Percentiles rank a stretch among this genome's conserved stretches.
Conservation (phyloP, 2,888 invertebrate genomes). For the Luperina testacea region DNA sequence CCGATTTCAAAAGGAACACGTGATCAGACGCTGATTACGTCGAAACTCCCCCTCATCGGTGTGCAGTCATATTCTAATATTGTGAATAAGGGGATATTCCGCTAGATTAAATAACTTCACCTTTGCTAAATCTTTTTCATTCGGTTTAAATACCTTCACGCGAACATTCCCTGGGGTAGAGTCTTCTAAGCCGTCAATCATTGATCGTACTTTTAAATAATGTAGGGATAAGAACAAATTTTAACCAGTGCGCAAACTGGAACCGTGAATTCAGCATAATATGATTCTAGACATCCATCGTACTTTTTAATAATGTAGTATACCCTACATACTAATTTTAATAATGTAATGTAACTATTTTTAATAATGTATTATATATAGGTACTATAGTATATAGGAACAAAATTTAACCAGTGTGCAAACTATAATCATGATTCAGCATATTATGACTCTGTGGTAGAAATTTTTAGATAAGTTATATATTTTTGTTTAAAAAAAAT, state of each 20-base stretch:
- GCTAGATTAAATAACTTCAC: conserved; percentile 78
- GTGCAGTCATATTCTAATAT: conserved; percentile 89
- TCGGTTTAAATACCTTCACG: conserved; percentile 53
- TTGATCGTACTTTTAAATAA: conserved; percentile 21
- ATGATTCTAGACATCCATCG: too few species aligned
- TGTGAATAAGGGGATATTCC: conserved; percentile 83
- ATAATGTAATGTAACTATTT: too few species aligned
- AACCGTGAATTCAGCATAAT: too few species aligned
- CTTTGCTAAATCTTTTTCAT: conserved; percentile 63
- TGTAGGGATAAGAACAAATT: neutral
- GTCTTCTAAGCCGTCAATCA: conserved; percentile 18
- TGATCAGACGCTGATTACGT: conserved; percentile 88
- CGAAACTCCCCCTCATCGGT: conserved; percentile 68
- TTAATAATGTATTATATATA: too few species aligned
- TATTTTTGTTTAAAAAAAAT: too few species aligned
- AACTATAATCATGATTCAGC: neutral
- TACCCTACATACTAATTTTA: too few species aligned
- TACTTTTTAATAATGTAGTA: too few species aligned
- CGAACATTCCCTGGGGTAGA: conserved; percentile 5
- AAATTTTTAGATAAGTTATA: neutral
- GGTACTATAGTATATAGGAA: too few species aligned
- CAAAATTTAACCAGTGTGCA: too few species aligned
- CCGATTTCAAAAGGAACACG: conserved; percentile 88
- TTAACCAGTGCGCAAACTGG: neutral
- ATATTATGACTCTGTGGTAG: neutral